Conservation (phyloP, 2,888 invertebrate species). For the Liopterus haemorrhoidalis region DNA sequence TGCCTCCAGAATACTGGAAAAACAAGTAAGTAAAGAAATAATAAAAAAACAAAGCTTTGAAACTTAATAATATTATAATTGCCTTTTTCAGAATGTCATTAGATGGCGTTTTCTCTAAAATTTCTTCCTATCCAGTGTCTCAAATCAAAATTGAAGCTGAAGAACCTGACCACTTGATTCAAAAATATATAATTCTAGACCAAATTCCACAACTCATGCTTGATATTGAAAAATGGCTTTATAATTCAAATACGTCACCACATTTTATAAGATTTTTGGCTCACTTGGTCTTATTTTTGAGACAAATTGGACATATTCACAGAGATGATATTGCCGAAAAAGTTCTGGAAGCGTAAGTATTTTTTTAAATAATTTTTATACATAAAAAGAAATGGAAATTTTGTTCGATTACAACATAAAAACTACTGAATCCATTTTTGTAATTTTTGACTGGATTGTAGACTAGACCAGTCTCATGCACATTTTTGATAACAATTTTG, state of each 20-base stretch:
- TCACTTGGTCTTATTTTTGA: constrained; percentile 77
- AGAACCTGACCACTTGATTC: constrained; percentile 68
- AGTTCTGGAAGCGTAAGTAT: constrained; percentile 64
- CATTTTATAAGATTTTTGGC: constrained; percentile 74
- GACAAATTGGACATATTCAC: constrained; percentile 68
- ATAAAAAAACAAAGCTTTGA: constrained; percentile 5
- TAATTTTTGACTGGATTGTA: too few species aligned
- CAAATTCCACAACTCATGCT: constrained; percentile 69
- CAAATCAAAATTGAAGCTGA: constrained; percentile 54
- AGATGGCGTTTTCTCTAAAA: constrained; percentile 62
- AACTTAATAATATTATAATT: constrained; percentile 10
- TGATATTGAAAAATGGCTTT: constrained; percentile 62
- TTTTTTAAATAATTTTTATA: constrained; percentile 33
- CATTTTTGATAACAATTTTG: too few species aligned
- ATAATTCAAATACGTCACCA: constrained; percentile 47
- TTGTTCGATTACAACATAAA: background rate
- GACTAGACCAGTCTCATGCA: too few species aligned
- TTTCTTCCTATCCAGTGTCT: constrained; percentile 56
- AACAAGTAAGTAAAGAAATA: constrained; percentile 42
- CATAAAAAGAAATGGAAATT: background rate
- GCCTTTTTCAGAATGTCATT: constrained; percentile 53
- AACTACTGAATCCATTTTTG: too few species aligned
- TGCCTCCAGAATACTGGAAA: constrained; percentile 66
- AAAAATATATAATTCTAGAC: constrained; percentile 79
- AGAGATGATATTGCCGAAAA: constrained; percentile 67